phyloP scores from a whole-genome alignment of 1,140 invertebrate species.

The Platorchestia sp. region DNA sequence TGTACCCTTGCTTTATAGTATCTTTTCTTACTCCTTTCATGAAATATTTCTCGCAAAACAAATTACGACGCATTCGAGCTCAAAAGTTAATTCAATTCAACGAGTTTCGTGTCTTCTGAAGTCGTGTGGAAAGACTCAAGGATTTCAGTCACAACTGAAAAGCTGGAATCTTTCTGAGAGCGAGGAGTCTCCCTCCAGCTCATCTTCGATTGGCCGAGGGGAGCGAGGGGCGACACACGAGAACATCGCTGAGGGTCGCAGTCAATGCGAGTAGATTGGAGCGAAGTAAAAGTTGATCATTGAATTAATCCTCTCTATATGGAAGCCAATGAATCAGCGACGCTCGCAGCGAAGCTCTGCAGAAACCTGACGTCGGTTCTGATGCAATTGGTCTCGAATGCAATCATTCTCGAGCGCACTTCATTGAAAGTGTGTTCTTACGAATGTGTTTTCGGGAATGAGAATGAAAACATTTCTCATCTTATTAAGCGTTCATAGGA shows the following conservation, averaged over 20 bases:
- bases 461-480: neutral
- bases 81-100: neutral
- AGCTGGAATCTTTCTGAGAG: neutral
- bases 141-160: neutral
- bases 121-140: neutral
- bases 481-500: too few species aligned
- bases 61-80: neutral
- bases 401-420: neutral
- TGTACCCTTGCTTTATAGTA: too few species aligned
- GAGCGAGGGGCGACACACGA: neutral
- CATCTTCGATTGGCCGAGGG: neutral
- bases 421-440: neutral
- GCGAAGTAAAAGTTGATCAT: constrained; percentile 46
- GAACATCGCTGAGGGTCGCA: neutral
- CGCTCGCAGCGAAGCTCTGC: neutral
- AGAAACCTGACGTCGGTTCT: neutral
- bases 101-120: neutral
- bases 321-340: constrained; percentile 40
- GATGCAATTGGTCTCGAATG: neutral
- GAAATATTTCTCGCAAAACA: neutral
- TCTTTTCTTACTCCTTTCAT: neutral
- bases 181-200: neutral
- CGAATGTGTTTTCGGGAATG: neutral
- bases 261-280: constrained; percentile 43
- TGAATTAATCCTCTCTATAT: constrained; percentile 47